Percentiles rank a stretch among this genome's conserved stretches.
phyloP scores from a whole-genome alignment of 64 coral and sea anemone genomes.

The Trachythela sp. region DNA sequence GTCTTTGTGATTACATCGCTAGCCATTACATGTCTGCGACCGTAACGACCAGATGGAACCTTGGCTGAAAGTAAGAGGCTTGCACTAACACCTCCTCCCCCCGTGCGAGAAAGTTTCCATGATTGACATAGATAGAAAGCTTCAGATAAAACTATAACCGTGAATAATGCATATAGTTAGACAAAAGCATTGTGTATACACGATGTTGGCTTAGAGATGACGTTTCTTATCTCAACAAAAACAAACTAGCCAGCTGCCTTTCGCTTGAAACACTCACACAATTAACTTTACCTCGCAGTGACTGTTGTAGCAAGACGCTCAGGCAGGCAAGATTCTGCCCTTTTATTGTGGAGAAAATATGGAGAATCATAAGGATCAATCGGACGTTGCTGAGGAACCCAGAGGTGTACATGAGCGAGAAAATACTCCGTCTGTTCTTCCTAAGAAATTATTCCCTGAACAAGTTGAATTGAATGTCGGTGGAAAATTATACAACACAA shows the following conservation, averaged over 20 bases:
- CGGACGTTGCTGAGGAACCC: neutral
- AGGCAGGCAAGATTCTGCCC: no score
- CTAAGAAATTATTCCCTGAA: constrained; percentile 17
- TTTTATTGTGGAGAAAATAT: neutral
- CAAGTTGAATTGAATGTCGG: constrained; percentile 63
- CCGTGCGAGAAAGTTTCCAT: neutral
- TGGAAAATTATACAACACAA: constrained; percentile 63
- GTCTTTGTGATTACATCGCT: no score
- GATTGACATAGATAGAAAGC: neutral
- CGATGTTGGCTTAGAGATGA: neutral
- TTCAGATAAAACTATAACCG: neutral
- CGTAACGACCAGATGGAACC: no score
- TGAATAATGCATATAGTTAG: neutral
- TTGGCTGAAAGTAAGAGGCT: no score
- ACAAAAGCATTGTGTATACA: neutral
- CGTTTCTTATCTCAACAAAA: neutral
- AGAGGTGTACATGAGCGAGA: neutral
- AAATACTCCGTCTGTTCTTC: neutral
- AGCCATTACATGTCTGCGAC: no score
- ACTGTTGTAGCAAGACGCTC: neutral
- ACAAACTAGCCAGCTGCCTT: neutral
- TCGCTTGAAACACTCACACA: neutral
- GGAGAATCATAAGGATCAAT: neutral
- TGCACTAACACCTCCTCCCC: neutral
- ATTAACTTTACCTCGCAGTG: no score